These are phyloP conservation scores for Nasonia longicornis DNA, from an alignment of 1,140 invertebrate genomes.

Conservation along the genomic window DNA sequence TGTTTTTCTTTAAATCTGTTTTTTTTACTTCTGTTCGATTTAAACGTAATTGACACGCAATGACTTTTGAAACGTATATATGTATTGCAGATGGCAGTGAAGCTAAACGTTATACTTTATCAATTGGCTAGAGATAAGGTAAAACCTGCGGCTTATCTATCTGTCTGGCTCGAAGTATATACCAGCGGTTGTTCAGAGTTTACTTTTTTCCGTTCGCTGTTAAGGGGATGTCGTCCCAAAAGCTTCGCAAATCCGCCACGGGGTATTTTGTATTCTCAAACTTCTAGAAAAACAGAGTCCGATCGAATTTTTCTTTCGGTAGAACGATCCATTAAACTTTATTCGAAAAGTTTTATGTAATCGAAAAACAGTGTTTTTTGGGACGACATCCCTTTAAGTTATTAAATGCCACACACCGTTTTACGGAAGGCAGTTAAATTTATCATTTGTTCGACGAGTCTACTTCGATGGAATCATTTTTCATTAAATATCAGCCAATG, in stretches of 20 bases:
- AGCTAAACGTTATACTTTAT: conserved; percentile 11
- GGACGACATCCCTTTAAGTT: neutral
- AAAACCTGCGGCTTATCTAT: neutral
- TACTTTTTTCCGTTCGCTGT: neutral
- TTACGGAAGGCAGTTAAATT: conserved; percentile 17
- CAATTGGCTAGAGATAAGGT: conserved; percentile 15
- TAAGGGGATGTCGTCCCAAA: neutral
- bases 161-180: neutral
- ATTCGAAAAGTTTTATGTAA: too few species aligned
- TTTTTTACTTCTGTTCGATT: neutral
- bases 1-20: neutral
- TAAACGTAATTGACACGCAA: conserved; percentile 4
- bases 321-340: too few species aligned
- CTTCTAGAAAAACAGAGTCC: too few species aligned
- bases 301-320: too few species aligned
- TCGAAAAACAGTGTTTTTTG: too few species aligned
- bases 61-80: conserved; percentile 4
- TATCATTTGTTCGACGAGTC: conserved; percentile 49
- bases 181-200: neutral
- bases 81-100: neutral
- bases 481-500: conserved; percentile 61
- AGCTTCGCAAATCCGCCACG: too few species aligned
- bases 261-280: too few species aligned
- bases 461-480: conserved; percentile 61
- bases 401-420: neutral